Conservation (phyloP, 1,140 invertebrate genomes). For the Amphibalanus amphitrite region DNA sequence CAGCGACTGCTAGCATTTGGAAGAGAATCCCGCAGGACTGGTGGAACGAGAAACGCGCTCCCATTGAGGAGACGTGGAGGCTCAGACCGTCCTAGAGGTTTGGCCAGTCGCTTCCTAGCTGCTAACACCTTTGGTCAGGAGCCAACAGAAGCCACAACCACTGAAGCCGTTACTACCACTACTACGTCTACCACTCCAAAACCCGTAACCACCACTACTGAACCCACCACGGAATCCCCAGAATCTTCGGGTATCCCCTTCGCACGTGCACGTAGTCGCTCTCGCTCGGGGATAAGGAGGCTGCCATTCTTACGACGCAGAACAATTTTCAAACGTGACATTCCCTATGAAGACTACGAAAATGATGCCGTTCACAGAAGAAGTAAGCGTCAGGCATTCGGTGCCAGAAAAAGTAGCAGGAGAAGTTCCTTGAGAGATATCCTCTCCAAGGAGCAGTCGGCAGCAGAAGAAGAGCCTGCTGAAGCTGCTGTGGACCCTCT, state of each 20-base stretch:
- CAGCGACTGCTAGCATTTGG: not conserved
- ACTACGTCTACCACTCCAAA: not conserved
- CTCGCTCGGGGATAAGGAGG: not conserved
- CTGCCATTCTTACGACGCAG: not conserved
- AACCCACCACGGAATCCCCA: not conserved
- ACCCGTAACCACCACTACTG: not conserved
- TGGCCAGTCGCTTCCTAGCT: not conserved
- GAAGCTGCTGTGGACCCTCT: too few species aligned
- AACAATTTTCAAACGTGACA: not conserved
- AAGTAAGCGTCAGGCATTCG: not conserved
- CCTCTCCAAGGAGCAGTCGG: not conserved
- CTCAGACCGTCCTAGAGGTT: not conserved
- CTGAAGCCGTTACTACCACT: not conserved
- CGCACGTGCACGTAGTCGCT: not conserved
- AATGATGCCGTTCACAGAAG: too few species aligned
- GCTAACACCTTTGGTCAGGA: not conserved
- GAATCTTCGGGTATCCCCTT: not conserved
- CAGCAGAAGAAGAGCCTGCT: not conserved
- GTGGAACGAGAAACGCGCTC: not conserved
- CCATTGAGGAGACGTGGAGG: not conserved
- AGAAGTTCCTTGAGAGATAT: not conserved
- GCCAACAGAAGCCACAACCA: not conserved
- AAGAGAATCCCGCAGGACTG: not conserved
- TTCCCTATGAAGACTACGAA: too few species aligned
- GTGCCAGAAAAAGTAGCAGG: not conserved